Evolutionary conservation across 2,888 invertebrate genomes (phyloP), one percentile per base, ranked within the genome.

Genomic region (Nipponacmea schrenckii): DNA sequence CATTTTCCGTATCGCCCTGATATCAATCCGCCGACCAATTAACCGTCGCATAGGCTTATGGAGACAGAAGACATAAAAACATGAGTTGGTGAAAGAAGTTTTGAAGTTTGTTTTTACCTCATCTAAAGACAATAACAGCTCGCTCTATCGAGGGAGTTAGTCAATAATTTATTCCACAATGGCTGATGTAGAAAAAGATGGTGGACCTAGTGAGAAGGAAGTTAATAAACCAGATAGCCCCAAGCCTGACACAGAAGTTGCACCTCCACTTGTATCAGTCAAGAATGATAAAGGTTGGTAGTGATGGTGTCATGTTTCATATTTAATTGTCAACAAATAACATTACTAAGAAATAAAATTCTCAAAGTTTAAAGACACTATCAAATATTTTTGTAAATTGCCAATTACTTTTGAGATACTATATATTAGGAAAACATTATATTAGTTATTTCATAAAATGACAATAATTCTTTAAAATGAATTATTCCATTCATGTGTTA

Each of bases 201-300:
- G 75, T 10, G 81, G 73, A 31, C 81, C 81, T 1, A 82, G 84
- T 62, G 86, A 85, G 64, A 87, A 87, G 76, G 87, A 87, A 78
- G 79, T 82, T 12, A 86, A 80, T 65, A 87, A 86, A 74, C 79
- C 84, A 20, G 84, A 83, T 20, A 86, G 86, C 73, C 87, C 87
- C 0, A 87, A 87, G 73, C 87, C 86, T 14, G 87, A 86, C 67
- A 75, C 76, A n/a, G 79, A 77, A n/a, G 84, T 86, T 44, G 82
- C 86, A 24, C 86, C 87, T 14, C 87, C 87, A 15, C 78, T 86
- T 17, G 81, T 85, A 12, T 79, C 82, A n/a, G 74, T 79, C n/a
- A 85, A 85, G 81, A 56, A 24, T 24, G 56, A 56, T 56, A 56
- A 56, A 56, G 56, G 56, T 56, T 56, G 20, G 56, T 56, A 80